A percentile compares a stretch with the other conserved stretches of the same genome.
Conservation (phyloP, 2,888 invertebrate species). For the Tachina fera region DNA sequence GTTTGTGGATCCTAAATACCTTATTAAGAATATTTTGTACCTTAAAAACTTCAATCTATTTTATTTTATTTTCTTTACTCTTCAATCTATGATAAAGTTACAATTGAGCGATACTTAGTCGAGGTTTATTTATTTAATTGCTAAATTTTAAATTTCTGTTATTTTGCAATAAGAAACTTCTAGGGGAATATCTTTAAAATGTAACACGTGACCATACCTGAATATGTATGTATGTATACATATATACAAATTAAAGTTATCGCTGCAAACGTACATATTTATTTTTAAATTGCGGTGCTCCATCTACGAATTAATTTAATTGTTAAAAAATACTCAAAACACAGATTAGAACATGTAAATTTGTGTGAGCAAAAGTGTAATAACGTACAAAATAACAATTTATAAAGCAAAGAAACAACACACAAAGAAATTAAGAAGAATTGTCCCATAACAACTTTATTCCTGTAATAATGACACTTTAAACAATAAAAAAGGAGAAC, state of each 20-base stretch:
- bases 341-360: not conserved
- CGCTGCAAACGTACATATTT: not conserved
- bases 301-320: not conserved
- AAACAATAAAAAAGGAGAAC: not conserved
- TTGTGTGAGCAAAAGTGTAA: not conserved
- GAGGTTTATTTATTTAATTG: no score
- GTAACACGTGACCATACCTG: no score
- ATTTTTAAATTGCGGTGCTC: not conserved
- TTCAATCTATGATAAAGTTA: no score
- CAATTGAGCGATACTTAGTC: no score
- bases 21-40: no score
- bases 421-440: not conserved
- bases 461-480: conserved; percentile 15
- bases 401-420: not conserved
- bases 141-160: no score
- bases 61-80: no score
- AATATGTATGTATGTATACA: not conserved
- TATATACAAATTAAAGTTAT: not conserved
- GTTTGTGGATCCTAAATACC: no score
- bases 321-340: not conserved
- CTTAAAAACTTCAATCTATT: no score
- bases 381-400: conserved; percentile 1
- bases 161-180: no score
- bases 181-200: no score
- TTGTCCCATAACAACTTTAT: conserved; percentile 27